A percentile compares a stretch with the other conserved stretches of the same genome.
phyloP scores from a whole-genome alignment of 2,888 invertebrate species.

The Carcina quercana region DNA sequence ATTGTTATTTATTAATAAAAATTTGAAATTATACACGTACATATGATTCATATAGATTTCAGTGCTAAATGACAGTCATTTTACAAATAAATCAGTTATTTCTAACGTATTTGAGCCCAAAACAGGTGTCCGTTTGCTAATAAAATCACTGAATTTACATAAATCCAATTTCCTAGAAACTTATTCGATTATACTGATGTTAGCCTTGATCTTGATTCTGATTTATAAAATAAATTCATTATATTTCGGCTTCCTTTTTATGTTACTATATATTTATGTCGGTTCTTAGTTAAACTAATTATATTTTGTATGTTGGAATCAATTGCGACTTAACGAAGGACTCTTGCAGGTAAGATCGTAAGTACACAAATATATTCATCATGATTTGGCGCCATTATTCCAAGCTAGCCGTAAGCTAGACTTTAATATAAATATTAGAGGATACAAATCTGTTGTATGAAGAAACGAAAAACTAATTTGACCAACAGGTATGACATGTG shows the following conservation, averaged over 20 bases:
- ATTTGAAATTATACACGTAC: no score
- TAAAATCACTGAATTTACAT: no score
- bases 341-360: slow-evolving; percentile 35
- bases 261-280: slow-evolving; percentile 1
- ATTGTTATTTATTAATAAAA: no score
- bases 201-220: slow-evolving; percentile 22
- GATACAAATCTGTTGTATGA: slow-evolving; percentile 26
- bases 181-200: slow-evolving; percentile 3
- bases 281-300: slow-evolving; percentile 1
- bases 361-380: slow-evolving; percentile 25
- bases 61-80: no score
- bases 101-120: no score
- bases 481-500: slow-evolving; percentile 97
- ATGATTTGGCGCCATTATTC: slow-evolving; percentile 66
- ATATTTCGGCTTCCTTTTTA: slow-evolving; percentile 14
- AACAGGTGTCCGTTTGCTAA: no score
- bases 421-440: slow-evolving; percentile 12
- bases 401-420: slow-evolving; percentile 21
- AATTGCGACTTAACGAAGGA: no score
- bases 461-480: slow-evolving; percentile 54
- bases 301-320: no score
- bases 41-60: no score
- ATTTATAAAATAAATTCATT: slow-evolving; percentile 13
- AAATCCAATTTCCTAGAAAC: no score
- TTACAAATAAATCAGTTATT: no score